Evolutionary conservation across 2,113 vertebrate genomes (phyloP).

Genomic region (Neoarius graeffei): DNA sequence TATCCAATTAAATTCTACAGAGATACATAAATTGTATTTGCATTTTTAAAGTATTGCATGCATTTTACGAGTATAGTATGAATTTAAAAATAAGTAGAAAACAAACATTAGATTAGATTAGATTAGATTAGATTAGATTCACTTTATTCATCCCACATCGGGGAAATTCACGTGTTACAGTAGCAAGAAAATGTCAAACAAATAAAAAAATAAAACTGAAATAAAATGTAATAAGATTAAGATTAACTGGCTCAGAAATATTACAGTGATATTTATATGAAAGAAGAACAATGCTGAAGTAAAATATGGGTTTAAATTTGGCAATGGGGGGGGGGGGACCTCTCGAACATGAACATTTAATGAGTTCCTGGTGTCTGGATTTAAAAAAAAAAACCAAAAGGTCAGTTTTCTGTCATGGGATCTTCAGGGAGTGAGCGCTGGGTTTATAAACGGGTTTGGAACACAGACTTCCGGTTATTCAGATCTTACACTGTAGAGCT

Average conservation of each 20-base stretch:
- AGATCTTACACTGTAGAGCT: background rate
- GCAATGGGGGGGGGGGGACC: background rate
- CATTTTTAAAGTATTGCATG: background rate
- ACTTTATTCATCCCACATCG: no score
- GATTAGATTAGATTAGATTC: no score
- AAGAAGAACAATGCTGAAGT: background rate
- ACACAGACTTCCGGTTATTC: background rate
- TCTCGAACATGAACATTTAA: background rate
- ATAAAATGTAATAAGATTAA: background rate
- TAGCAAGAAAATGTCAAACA: no score
- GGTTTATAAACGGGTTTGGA: background rate
- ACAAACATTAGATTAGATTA: no score
- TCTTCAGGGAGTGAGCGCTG: background rate
- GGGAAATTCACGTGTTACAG: no score
- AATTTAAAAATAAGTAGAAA: background rate
- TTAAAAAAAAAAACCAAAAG: background rate
- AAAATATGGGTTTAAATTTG: background rate
- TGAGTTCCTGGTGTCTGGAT: background rate
- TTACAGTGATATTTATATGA: background rate
- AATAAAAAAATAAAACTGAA: no score
- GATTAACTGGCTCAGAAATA: background rate
- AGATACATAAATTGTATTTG: background rate
- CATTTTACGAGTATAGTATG: background rate
- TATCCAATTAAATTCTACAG: background rate
- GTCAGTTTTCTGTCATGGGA: background rate